Evolutionary conservation across 2,113 vertebrate genomes (phyloP).

Genomic region (Camarhynchus parvulus): DNA sequence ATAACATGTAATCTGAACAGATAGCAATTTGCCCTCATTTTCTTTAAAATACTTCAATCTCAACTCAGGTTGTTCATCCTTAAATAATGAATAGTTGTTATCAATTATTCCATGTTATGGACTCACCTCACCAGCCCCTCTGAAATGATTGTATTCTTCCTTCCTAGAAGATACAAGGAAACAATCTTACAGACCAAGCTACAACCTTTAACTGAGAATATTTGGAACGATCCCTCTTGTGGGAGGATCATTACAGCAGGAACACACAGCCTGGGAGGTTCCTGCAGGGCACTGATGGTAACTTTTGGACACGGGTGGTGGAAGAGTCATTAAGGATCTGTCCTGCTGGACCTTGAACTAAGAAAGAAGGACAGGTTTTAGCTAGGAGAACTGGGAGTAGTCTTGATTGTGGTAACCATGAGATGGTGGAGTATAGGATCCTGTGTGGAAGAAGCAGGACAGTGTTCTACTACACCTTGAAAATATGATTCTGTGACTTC

Average conservation of each 20-base stretch:
- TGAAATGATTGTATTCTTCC: fast-evolving
- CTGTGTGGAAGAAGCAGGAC: background rate
- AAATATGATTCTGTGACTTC: background rate
- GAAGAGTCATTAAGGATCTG: background rate
- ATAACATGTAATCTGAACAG: background rate
- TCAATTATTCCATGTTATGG: background rate
- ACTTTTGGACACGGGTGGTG: too few species aligned
- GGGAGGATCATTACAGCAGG: background rate
- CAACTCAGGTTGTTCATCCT: background rate
- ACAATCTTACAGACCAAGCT: background rate
- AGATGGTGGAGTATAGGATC: background rate
- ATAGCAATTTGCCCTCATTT: background rate
- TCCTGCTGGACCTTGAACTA: background rate
- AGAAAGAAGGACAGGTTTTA: background rate
- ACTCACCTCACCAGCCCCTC: background rate
- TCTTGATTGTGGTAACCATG: background rate
- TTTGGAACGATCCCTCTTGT: fast-evolving
- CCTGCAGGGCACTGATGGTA: background rate
- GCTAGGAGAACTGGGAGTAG: background rate
- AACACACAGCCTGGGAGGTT: background rate
- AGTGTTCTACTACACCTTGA: too few species aligned
- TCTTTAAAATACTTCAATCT: background rate
- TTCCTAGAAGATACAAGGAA: background rate
- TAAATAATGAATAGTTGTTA: background rate
- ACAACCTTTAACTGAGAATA: background rate